Percentiles rank a stretch among this genome's conserved stretches.
Evolutionary conservation across 2,888 invertebrate genomes (phyloP).

Genomic region (Nesidiocoris tenuis): DNA sequence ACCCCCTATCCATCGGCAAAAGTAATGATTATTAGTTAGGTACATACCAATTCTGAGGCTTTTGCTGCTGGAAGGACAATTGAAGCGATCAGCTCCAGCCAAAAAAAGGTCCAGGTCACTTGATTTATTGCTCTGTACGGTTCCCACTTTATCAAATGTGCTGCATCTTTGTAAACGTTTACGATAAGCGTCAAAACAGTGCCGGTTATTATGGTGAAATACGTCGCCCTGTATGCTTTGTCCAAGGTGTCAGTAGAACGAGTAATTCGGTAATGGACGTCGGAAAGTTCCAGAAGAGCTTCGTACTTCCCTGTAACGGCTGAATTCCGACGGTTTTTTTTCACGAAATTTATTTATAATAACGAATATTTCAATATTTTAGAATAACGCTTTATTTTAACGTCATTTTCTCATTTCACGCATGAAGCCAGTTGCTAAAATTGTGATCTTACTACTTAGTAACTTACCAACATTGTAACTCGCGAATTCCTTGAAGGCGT

Average conservation of each 20-base stretch:
- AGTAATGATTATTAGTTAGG: background rate
- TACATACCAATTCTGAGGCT: slow-evolving; percentile 2
- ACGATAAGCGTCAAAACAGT: slow-evolving; percentile 10
- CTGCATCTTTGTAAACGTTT: slow-evolving; percentile 6
- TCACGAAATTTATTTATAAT: too few relatives aligned
- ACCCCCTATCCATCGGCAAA: too few relatives aligned
- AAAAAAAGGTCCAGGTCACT: slow-evolving; percentile 3
- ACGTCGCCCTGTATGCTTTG: background rate
- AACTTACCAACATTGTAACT: background rate
- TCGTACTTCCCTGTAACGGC: background rate
- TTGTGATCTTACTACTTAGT: background rate
- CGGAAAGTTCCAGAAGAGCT: background rate
- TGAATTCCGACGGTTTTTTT: too few relatives aligned
- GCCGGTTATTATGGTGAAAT: slow-evolving; percentile 5
- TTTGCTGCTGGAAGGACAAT: background rate
- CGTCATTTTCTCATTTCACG: too few relatives aligned
- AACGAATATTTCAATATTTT: too few relatives aligned
- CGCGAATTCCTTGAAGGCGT: background rate
- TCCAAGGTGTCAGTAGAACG: background rate
- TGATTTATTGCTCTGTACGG: background rate
- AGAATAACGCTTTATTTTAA: too few relatives aligned
- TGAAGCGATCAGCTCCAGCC: background rate
- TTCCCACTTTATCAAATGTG: background rate
- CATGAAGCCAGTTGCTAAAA: too few relatives aligned
- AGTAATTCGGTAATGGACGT: slow-evolving; percentile 17